These are phyloP conservation scores for Pholis gunnellus DNA, from an alignment of 2,113 vertebrate genomes.

Conservation along the genomic window DNA sequence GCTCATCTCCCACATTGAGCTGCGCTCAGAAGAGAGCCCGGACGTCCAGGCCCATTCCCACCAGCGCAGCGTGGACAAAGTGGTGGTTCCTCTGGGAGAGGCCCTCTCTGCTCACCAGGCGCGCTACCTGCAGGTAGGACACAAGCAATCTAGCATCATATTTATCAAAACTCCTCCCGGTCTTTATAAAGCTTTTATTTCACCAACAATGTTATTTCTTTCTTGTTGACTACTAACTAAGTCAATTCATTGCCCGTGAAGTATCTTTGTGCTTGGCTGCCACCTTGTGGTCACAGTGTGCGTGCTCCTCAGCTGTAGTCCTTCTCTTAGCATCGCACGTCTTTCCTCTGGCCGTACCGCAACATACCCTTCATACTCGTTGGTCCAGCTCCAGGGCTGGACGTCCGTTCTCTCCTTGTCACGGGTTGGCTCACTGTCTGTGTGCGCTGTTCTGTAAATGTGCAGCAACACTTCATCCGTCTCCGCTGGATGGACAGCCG, in stretches of 20 bases:
- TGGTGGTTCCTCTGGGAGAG: conserved; percentile 91
- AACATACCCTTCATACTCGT: conserved; percentile 27
- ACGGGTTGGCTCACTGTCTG: conserved; percentile 9
- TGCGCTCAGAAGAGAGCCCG: conserved; percentile 92
- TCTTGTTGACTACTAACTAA: neutral
- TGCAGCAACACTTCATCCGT: conserved; percentile 26
- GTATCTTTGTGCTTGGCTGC: conserved; percentile 51
- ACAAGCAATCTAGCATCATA: neutral
- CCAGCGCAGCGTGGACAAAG: conserved; percentile 91
- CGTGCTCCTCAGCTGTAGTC: neutral
- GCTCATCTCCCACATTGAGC: conserved; percentile 92
- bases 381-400: conserved; percentile 22
- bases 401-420: conserved; percentile 10
- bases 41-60: conserved; percentile 93
- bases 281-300: conserved; percentile 54
- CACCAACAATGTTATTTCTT: neutral
- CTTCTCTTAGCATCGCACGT: neutral
- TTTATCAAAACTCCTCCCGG: neutral
- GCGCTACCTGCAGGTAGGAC: conserved; percentile 88
- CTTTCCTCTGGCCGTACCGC: neutral
- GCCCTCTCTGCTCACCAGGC: conserved; percentile 85
- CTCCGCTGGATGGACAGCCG: conserved; percentile 36
- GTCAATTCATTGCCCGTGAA: neutral
- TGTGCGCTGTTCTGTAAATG: conserved; percentile 23
- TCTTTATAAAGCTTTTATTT: neutral